phyloP scores from a whole-genome alignment of 2,888 invertebrate species.

The Magallana nippona region DNA sequence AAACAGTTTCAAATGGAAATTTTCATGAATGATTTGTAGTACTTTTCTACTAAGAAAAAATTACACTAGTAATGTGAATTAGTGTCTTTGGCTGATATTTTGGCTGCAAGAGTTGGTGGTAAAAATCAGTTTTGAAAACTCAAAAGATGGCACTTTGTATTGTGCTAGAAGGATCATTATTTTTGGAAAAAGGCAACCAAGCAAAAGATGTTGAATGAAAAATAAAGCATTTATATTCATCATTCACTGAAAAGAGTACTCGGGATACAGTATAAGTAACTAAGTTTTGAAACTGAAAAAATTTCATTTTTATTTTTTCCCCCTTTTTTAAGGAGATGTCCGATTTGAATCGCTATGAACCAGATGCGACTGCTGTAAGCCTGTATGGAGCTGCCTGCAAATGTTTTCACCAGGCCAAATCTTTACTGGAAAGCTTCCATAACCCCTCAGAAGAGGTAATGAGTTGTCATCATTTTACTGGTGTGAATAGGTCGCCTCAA shows the following conservation, averaged over 20 bases:
- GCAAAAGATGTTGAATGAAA: neutral
- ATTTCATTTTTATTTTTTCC: neutral
- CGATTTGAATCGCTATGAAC: conserved; percentile 75
- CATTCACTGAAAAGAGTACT: neutral
- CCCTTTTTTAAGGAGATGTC: conserved; percentile 89
- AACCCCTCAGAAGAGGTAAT: conserved; percentile 89
- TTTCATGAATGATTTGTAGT: too few species aligned
- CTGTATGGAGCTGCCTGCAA: conserved; percentile 91
- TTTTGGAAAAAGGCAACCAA: too few species aligned
- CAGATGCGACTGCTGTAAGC: conserved; percentile 76
- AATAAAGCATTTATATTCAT: neutral
- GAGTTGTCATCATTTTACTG: neutral
- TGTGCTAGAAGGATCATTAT: too few species aligned
- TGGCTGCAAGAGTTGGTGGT: too few species aligned
- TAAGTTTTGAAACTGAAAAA: neutral
- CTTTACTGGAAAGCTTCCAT: conserved; percentile 90
- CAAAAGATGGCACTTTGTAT: too few species aligned
- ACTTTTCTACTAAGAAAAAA: neutral
- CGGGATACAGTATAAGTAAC: too few species aligned
- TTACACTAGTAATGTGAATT: too few species aligned
- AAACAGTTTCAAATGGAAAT: too few species aligned
- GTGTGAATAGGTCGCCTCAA: too few species aligned
- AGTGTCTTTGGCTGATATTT: too few species aligned
- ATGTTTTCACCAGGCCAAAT: conserved; percentile 94
- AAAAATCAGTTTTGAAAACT: too few species aligned